phyloP scores from a whole-genome alignment of 2,888 invertebrate species.

The Cataglyphis rosenhaueri region DNA sequence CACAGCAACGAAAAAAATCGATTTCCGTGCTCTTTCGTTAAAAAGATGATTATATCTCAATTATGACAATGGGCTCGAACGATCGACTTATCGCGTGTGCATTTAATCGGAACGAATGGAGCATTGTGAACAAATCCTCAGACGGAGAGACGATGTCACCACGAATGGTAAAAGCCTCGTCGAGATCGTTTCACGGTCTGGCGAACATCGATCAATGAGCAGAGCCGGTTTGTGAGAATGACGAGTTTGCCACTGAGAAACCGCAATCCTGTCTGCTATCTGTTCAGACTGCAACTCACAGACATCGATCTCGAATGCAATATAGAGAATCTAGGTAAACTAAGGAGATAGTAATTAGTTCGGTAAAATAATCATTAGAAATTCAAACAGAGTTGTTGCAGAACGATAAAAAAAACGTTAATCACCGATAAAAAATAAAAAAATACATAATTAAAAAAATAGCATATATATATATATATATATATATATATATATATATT shows the following conservation, averaged over 20 bases:
- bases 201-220: slow-evolving; percentile 48
- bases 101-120: slow-evolving; percentile 49
- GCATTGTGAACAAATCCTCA: slow-evolving; percentile 36
- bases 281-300: not conserved
- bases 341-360: not conserved
- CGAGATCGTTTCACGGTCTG: slow-evolving; percentile 59
- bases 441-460: not conserved
- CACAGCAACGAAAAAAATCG: slow-evolving; percentile 17
- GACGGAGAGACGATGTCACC: slow-evolving; percentile 37
- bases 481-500: no score
- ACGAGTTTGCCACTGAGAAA: slow-evolving; percentile 20
- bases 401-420: not conserved
- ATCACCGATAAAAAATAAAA: not conserved
- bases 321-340: slow-evolving; percentile 21
- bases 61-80: slow-evolving; percentile 27
- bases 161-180: slow-evolving; percentile 48
- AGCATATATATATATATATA: no score
- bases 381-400: not conserved
- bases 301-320: slow-evolving; percentile 1
- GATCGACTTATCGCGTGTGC: slow-evolving; percentile 35
- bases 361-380: not conserved
- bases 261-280: slow-evolving; percentile 26
- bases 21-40: slow-evolving; percentile 29
- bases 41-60: slow-evolving; percentile 28
- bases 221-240: slow-evolving; percentile 41